A percentile compares a stretch with the other conserved stretches of the same genome.
Evolutionary conservation across 2,888 invertebrate genomes (phyloP).

Genomic region (Cheilosia grossa): DNA sequence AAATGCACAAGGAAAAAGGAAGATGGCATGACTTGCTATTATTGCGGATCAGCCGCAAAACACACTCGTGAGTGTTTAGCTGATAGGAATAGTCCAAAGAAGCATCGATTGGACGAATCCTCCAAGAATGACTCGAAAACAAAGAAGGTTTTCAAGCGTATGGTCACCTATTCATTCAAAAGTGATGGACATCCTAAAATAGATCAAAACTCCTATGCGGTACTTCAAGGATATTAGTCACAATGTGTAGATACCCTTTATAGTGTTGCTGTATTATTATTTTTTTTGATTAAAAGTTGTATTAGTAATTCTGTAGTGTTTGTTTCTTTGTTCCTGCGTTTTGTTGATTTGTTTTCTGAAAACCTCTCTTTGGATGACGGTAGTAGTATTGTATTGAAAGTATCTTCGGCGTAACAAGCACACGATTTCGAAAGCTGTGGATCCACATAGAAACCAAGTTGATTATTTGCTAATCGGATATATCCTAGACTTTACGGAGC

Average conservation of each 20-base stretch:
- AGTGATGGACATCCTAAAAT: constrained; percentile 56
- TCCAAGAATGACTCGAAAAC: constrained; percentile 71
- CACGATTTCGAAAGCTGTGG: no score
- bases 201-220: constrained; percentile 42
- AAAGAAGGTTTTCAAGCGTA: constrained; percentile 79
- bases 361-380: no score
- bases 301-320: no score
- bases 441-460: no score
- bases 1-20: constrained; percentile 77
- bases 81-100: constrained; percentile 57
- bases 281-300: not conserved
- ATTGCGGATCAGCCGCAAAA: constrained; percentile 77
- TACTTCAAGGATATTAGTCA: constrained; percentile 29
- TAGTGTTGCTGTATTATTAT: not conserved
- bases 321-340: no score
- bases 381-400: no score
- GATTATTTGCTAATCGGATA: no score
- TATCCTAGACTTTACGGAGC: no score
- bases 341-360: no score
- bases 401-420: no score
- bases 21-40: constrained; percentile 78
- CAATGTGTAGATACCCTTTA: not conserved
- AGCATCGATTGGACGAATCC: constrained; percentile 44
- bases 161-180: constrained; percentile 77
- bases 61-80: constrained; percentile 78